Evolutionary conservation across 2,113 vertebrate genomes (phyloP).

Genomic region (Haliaeetus leucogaster): DNA sequence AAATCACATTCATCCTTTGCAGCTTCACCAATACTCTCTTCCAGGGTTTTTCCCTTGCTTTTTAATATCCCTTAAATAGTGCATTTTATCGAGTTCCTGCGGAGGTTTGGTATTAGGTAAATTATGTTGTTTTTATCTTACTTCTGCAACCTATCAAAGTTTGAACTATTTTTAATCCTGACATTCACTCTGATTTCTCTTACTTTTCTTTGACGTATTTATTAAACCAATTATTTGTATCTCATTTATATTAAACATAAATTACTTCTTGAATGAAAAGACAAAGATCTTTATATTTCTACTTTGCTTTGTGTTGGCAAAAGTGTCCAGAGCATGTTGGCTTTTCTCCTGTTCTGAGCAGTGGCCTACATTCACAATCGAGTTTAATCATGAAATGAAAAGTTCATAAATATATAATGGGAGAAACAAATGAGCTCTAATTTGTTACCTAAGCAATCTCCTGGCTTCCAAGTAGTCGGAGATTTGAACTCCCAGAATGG

Average conservation of each 20-base stretch:
- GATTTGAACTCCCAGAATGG: background rate
- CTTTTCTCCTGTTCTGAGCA: background rate
- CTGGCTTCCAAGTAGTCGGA: background rate
- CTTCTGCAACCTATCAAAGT: background rate
- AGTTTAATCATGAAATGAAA: background rate
- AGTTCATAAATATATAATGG: constrained; percentile 3
- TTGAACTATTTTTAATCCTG: background rate
- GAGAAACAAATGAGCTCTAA: background rate
- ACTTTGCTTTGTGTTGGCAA: background rate
- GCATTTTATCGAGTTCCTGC: background rate
- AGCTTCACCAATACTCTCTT: background rate
- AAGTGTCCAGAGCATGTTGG: background rate
- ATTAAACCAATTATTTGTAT: background rate
- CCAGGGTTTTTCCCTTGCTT: background rate
- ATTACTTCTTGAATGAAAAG: background rate
- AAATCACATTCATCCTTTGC: background rate
- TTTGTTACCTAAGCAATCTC: constrained; percentile 4
- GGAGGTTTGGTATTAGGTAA: background rate
- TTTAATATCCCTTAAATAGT: background rate
- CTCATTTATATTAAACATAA: background rate
- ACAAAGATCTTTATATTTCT: background rate
- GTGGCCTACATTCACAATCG: background rate
- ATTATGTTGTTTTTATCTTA: background rate
- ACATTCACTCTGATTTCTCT: background rate
- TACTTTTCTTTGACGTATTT: background rate